These are phyloP conservation scores for Sinocyclocheilus grahami DNA, from an alignment of 2,113 vertebrate species.

Conservation along the genomic window DNA sequence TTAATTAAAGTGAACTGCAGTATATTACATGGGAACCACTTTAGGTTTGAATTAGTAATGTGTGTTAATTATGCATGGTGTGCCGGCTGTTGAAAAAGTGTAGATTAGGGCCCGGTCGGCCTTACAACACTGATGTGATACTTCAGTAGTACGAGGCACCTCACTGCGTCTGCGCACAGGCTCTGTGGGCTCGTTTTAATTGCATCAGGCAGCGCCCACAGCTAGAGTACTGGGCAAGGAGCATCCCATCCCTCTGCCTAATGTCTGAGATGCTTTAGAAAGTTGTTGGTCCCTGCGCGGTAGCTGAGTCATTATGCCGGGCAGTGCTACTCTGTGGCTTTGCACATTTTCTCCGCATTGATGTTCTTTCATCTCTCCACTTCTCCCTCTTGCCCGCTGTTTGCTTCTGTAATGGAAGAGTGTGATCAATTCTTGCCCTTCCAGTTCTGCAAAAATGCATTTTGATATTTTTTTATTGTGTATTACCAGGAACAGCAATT, in stretches of 20 bases:
- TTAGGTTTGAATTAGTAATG: slow-evolving; percentile 48
- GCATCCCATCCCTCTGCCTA: slow-evolving; percentile 21
- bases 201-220: slow-evolving; percentile 34
- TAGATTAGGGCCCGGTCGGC: slow-evolving; percentile 11
- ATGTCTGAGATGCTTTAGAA: slow-evolving; percentile 45
- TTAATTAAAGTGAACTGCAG: slow-evolving; percentile 37
- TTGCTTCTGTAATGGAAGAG: slow-evolving; percentile 37
- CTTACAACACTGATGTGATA: slow-evolving; percentile 9
- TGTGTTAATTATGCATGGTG: slow-evolving; percentile 45
- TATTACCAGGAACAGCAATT: slow-evolving; percentile 17
- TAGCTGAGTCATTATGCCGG: slow-evolving; percentile 44
- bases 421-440: slow-evolving; percentile 29
- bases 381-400: slow-evolving; percentile 15
- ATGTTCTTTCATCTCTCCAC: slow-evolving; percentile 45
- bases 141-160: not conserved
- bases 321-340: slow-evolving; percentile 48
- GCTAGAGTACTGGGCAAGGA: slow-evolving; percentile 34
- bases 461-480: slow-evolving; percentile 42
- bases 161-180: not conserved
- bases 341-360: slow-evolving; percentile 31
- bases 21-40: slow-evolving; percentile 38
- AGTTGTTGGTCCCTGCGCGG: slow-evolving; percentile 39
- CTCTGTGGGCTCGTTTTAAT: slow-evolving; percentile 32
- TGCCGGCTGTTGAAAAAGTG: slow-evolving; percentile 25
- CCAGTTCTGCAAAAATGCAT: slow-evolving; percentile 36